phyloP scores from a whole-genome alignment of 2,888 invertebrate genomes.

The Ophonus ardosiacus region DNA sequence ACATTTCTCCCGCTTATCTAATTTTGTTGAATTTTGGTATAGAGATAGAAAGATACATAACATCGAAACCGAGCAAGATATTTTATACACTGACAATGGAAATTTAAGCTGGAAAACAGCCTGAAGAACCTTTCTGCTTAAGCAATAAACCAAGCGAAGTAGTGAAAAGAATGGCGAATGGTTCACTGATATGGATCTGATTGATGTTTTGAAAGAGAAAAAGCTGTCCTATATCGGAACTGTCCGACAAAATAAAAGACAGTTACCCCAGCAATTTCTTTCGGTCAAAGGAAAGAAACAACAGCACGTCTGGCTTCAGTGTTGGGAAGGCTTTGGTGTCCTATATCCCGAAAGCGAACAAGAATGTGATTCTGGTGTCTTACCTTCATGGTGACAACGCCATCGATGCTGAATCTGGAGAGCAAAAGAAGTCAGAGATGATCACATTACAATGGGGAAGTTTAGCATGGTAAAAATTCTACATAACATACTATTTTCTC shows the following conservation, averaged over 20 bases:
- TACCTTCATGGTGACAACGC: constrained; percentile 18
- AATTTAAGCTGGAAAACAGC: constrained; percentile 65
- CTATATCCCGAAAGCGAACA: constrained; percentile 37
- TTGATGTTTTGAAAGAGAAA: not conserved
- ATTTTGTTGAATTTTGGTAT: too few species aligned
- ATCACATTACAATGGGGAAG: too few species aligned
- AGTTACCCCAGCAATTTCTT: too few species aligned
- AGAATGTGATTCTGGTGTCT: constrained; percentile 49
- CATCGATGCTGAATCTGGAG: constrained; percentile 43
- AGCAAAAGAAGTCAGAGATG: not conserved
- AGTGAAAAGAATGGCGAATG: constrained; percentile 66
- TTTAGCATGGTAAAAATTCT: too few species aligned
- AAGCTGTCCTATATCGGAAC: too few species aligned
- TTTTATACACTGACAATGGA: constrained; percentile 66
- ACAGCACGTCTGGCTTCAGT: constrained; percentile 44
- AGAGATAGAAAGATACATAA: too few species aligned
- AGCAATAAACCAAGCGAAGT: constrained; percentile 47
- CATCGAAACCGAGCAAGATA: constrained; percentile 68
- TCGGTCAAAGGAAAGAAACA: not conserved
- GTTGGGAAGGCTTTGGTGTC: constrained; percentile 55
- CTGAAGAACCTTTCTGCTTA: constrained; percentile 59
- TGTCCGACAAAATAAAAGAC: too few species aligned
- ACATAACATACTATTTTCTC: too few species aligned
- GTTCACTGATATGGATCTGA: constrained; percentile 57
- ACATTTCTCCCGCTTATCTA: too few species aligned